Evolutionary conservation across 1,140 invertebrate species (phyloP), one percentile per base, ranked within the genome.

Genomic region (Gonatopus flavifemur): DNA sequence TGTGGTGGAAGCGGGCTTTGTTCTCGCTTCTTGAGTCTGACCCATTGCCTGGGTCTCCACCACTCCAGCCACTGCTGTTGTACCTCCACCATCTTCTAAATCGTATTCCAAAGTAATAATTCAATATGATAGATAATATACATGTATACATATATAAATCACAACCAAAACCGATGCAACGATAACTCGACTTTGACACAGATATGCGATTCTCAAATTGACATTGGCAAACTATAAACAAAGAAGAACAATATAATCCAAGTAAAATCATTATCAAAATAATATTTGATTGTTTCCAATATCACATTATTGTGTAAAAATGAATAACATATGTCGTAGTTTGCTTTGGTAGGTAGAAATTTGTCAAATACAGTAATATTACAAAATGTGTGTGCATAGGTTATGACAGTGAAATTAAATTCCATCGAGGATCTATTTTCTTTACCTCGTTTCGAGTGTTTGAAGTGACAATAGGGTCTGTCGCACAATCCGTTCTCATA

Each of bases 401-500:
- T 43, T 35, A 31, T 51, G 33, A 12, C 36, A 20, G 28, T 38
- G 8, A 42, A 48, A 19, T 9, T 13, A 9, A 16, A 5, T 20
- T 36, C 15, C 6, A 7, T 7, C 25, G 12, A 28, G 12, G 12
- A 28, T 10, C 8, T 9, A 18, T 45, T 30, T 41, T 38, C 54
- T 42, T 76, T 70, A 83, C 82, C 86, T 82, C 83, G 86, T 65
- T 84, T 87, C 59, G 83, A 77, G 78, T 95, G 93, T 69, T 88
- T 86, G 71, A 90, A 94, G 76, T 93, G 91, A 77, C 92, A 95
- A 73, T 93, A 91, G 15, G 91, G 90, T 64, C 92, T 83, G 56
- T 89, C 87, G 76, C 93, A 95, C 38, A 82, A 73, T 30, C 87
- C 86, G 70, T 80, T 87, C 58, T 89, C 84, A 66, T 84, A 91